Conservation (phyloP, 2,888 invertebrate genomes). For the Synanthedon myopaeformis region DNA sequence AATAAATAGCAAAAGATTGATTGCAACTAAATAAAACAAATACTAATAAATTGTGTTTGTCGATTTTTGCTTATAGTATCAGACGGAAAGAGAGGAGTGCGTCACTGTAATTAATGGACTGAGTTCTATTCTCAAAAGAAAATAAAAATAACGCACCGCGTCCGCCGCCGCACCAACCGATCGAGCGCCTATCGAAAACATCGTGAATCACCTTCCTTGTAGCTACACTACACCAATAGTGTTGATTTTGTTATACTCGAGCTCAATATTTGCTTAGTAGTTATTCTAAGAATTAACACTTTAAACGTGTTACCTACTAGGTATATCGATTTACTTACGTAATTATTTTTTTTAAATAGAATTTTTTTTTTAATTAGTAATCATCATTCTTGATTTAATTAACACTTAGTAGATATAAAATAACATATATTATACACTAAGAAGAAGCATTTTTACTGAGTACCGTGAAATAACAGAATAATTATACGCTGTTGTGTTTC, state of each 20-base stretch:
- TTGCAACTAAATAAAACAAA: conserved; percentile 31
- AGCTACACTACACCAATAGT: conserved; percentile 13
- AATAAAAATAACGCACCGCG: conserved; percentile 56
- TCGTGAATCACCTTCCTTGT: conserved; percentile 51
- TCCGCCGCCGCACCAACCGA: conserved; percentile 27
- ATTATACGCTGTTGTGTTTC: too few species aligned
- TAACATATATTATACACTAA: too few species aligned
- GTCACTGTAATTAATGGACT: conserved; percentile 65
- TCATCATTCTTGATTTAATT: too few species aligned
- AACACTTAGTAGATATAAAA: too few species aligned
- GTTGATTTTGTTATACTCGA: conserved; percentile 28
- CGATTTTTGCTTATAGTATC: conserved; percentile 22
- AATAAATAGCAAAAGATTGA: too few species aligned
- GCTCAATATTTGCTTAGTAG: conserved; percentile 29
- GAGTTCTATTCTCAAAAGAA: conserved; percentile 58
- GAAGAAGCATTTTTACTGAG: too few species aligned
- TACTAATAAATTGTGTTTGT: conserved; percentile 26
- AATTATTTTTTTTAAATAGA: too few species aligned
- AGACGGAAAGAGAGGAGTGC: conserved; percentile 39
- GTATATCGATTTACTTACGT: too few species aligned
- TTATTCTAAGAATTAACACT: neutral
- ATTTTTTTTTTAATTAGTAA: too few species aligned
- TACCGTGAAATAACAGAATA: too few species aligned
- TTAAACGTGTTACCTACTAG: too few species aligned
- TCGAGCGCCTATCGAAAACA: conserved; percentile 38